Percentiles rank a stretch among this genome's conserved stretches.
Conservation (phyloP, 1,140 invertebrate species). For the Drosophila takahashii region DNA sequence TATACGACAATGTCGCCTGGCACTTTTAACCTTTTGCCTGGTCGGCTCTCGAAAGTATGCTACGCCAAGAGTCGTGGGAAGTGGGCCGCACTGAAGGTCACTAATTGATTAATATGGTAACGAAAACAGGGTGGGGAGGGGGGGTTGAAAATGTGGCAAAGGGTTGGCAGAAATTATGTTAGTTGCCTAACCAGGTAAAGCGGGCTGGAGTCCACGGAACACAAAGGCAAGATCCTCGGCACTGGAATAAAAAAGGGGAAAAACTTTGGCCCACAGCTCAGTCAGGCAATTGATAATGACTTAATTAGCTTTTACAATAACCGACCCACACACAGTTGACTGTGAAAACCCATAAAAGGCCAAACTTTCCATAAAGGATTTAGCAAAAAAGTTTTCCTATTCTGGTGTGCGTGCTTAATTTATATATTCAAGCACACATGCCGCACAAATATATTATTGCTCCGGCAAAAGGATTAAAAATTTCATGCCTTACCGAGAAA, state of each 20-base stretch:
- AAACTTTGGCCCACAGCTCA: constrained; percentile 19
- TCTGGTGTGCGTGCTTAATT: constrained; percentile 63
- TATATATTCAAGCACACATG: constrained; percentile 55
- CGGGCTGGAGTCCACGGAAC: constrained; percentile 6
- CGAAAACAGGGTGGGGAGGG: not conserved
- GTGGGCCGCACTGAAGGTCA: constrained; percentile 67
- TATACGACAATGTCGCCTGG: constrained; percentile 62
- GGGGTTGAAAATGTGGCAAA: not conserved
- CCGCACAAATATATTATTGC: constrained; percentile 71
- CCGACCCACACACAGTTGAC: constrained; percentile 37
- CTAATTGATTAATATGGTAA: constrained; percentile 76
- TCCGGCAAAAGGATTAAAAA: constrained; percentile 77
- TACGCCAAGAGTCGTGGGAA: constrained; percentile 40
- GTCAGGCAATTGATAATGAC: constrained; percentile 73
- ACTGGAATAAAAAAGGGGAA: constrained; percentile 6
- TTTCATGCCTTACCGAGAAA: constrained; percentile 58
- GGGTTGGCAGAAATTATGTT: constrained; percentile 11
- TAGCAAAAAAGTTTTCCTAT: constrained; percentile 74
- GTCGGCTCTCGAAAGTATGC: constrained; percentile 59
- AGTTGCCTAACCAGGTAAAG: constrained; percentile 2
- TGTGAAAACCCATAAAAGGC: constrained; percentile 64
- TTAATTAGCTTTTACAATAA: constrained; percentile 72
- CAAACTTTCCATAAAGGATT: constrained; percentile 81
- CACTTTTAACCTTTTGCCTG: constrained; percentile 78
- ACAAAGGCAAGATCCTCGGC: constrained; percentile 20